Evolutionary conservation across 2,888 invertebrate species (phyloP).

Genomic region (Nemapogon koenigi): DNA sequence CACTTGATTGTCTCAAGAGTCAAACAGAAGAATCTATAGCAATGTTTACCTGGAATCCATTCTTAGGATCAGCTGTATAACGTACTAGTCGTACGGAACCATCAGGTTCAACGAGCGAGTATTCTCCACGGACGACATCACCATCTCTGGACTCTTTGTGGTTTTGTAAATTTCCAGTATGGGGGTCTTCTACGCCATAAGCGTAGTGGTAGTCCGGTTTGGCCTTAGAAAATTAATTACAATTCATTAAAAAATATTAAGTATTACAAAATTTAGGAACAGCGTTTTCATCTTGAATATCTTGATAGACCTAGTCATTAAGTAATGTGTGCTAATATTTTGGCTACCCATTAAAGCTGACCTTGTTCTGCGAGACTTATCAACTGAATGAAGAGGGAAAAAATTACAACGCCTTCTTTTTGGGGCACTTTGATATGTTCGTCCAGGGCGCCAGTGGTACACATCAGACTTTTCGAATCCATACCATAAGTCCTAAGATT

Average conservation of each 20-base stretch:
- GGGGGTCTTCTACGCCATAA: constrained; percentile 78
- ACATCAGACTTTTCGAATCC: not conserved
- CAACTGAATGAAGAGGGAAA: too few relatives aligned
- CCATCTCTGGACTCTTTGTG: constrained; percentile 76
- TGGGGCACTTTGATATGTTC: not conserved
- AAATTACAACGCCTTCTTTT: too few relatives aligned
- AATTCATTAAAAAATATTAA: too few relatives aligned
- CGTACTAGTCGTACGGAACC: constrained; percentile 75
- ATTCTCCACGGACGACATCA: constrained; percentile 75
- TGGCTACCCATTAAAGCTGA: too few relatives aligned
- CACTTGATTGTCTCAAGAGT: too few relatives aligned
- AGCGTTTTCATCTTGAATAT: too few relatives aligned
- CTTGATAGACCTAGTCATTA: too few relatives aligned
- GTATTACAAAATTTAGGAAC: too few relatives aligned
- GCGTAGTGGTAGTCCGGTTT: constrained; percentile 79
- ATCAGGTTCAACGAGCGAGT: constrained; percentile 77
- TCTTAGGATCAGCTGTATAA: constrained; percentile 75
- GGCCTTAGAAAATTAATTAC: too few relatives aligned
- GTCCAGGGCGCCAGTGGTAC: not conserved
- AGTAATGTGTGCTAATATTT: too few relatives aligned
- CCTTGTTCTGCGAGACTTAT: too few relatives aligned
- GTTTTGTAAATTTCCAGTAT: constrained; percentile 74
- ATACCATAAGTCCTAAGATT: not conserved
- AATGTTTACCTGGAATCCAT: constrained; percentile 71
- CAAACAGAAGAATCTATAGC: too few relatives aligned